Percentiles rank a stretch among this genome's conserved stretches.
Evolutionary conservation across 2,888 invertebrate genomes (phyloP).

Genomic region (Apamea anceps): DNA sequence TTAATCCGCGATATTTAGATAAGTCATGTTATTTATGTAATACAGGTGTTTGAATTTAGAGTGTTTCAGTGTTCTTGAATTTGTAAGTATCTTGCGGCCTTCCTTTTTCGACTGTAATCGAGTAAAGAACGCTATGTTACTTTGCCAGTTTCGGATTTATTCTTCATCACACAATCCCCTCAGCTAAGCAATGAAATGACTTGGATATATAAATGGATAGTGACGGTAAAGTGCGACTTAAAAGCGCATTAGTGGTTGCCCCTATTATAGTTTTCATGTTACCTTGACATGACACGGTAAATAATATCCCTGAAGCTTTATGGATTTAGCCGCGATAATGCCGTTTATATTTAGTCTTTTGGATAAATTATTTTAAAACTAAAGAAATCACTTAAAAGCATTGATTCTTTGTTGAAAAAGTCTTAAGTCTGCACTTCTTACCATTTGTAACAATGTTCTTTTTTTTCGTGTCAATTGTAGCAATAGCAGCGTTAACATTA

Average conservation of each 20-base stretch:
- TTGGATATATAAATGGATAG: constrained; percentile 29
- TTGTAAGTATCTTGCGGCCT: constrained; percentile 13
- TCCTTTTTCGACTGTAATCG: neutral
- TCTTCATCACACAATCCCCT: constrained; percentile 20
- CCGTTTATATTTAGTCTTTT: neutral
- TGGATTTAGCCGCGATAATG: constrained; percentile 15
- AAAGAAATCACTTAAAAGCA: neutral
- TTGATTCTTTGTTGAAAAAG: neutral
- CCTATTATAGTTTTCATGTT: constrained; percentile 30
- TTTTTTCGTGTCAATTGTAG: neutral
- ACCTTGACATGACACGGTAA: constrained; percentile 37
- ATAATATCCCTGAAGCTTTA: constrained; percentile 7
- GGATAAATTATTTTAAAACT: neutral
- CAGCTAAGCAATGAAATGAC: constrained; percentile 10
- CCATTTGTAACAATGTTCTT: neutral
- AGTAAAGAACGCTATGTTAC: neutral
- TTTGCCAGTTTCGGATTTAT: constrained; percentile 10
- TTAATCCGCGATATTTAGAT: constrained; percentile 43
- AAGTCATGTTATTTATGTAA: constrained; percentile 17
- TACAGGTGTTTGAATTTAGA: constrained; percentile 3
- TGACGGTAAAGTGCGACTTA: constrained; percentile 36
- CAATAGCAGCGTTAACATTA: neutral
- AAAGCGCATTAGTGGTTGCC: constrained; percentile 41
- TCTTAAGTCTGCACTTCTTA: neutral
- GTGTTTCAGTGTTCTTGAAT: neutral